Evolutionary conservation across 2,888 invertebrate species (phyloP).

Genomic region (Dryobota labecula): DNA sequence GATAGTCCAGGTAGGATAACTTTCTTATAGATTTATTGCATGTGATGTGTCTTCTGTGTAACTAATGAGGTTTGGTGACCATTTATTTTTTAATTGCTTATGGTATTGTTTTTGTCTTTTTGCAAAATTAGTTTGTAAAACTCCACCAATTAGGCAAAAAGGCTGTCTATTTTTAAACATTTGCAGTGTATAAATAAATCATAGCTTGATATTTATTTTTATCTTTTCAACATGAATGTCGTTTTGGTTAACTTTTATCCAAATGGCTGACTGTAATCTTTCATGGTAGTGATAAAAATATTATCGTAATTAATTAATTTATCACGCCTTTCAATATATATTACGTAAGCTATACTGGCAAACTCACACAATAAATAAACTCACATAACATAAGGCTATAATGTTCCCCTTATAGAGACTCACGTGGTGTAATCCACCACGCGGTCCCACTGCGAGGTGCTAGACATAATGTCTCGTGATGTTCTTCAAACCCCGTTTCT

Average conservation of each 20-base stretch:
- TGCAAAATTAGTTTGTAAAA: neutral
- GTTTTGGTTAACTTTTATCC: neutral
- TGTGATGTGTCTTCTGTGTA: conserved; percentile 9
- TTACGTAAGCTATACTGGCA: neutral
- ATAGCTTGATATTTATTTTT: neutral
- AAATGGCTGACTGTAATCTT: conserved; percentile 5
- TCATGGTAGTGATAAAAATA: conserved; percentile 5
- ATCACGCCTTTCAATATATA: neutral
- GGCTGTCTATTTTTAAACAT: neutral
- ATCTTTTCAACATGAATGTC: neutral
- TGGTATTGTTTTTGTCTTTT: neutral
- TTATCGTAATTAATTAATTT: conserved; percentile 7
- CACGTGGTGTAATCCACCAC: neutral
- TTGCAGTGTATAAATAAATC: neutral
- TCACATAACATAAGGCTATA: neutral
- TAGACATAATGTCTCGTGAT: neutral
- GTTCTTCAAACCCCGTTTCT: neutral
- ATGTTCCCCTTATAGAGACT: neutral
- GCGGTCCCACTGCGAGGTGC: neutral
- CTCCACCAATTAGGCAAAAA: too few relatives aligned
- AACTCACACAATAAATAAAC: neutral
- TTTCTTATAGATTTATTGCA: conserved; percentile 31
- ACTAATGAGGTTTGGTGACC: conserved; percentile 24
- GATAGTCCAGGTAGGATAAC: conserved; percentile 70
- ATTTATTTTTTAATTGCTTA: conserved; percentile 17